A percentile compares a stretch with the other conserved stretches of the same genome.
Evolutionary conservation across 2,888 invertebrate genomes (phyloP).

Genomic region (Diploptera punctata): DNA sequence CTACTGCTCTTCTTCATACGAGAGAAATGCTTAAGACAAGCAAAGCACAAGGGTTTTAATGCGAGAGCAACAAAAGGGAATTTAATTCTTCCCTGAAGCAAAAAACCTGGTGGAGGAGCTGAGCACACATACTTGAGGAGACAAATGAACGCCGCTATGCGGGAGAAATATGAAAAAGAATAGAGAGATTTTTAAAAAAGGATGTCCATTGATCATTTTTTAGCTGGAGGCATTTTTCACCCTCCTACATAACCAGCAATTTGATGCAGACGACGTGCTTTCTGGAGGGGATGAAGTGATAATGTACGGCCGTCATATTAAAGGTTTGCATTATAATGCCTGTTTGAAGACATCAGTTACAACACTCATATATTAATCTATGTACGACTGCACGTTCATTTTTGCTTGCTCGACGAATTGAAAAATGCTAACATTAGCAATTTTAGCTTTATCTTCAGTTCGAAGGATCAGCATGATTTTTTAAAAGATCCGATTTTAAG

Average conservation of each 20-base stretch:
- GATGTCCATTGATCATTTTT: conserved; percentile 29
- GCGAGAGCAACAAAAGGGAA: conserved; percentile 8
- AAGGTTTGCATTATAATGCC: not conserved
- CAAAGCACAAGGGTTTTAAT: not conserved
- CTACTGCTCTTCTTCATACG: too few species aligned
- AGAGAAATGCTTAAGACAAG: not conserved
- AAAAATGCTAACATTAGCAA: too few species aligned
- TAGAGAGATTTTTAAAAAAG: conserved; percentile 16
- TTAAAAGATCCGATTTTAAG: too few species aligned
- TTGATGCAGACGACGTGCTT: conserved; percentile 4
- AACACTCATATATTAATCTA: too few species aligned
- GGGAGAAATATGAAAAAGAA: not conserved
- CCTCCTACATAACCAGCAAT: conserved; percentile 28
- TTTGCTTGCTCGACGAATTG: too few species aligned
- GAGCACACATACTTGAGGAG: conserved; percentile 27
- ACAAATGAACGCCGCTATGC: conserved; percentile 7
- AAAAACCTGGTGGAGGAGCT: not conserved
- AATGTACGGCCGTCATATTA: not conserved
- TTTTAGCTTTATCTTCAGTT: too few species aligned
- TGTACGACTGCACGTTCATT: too few species aligned
- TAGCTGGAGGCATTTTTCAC: conserved; percentile 1
- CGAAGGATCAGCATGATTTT: too few species aligned
- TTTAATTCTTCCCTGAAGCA: conserved; percentile 26
- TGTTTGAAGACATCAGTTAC: too few species aligned
- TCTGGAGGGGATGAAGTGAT: not conserved